Evolutionary conservation across 2,113 vertebrate genomes (phyloP).

Genomic region (Eurystomus gularis): DNA sequence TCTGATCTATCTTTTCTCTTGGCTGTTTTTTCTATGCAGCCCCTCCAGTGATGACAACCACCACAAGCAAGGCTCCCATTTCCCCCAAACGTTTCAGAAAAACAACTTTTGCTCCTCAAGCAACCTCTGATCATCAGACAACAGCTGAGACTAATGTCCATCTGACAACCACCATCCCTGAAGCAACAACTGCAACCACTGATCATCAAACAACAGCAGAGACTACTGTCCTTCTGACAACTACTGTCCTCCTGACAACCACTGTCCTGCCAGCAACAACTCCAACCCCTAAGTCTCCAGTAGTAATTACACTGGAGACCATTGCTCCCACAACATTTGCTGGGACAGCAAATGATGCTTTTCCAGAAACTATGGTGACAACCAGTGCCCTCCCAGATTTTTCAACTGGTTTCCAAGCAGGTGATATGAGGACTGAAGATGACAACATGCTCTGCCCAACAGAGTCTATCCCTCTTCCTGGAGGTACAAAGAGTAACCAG

Average conservation of each 20-base stretch:
- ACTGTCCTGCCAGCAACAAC: rapidly evolving
- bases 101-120: neutral
- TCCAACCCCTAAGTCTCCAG: neutral
- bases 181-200: neutral
- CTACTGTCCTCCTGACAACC: neutral
- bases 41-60: neutral
- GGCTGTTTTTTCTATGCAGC: neutral
- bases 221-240: neutral
- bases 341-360: neutral
- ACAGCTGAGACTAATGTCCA: neutral
- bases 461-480: neutral
- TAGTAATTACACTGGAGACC: neutral
- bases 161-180: neutral
- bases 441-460: rapidly evolving
- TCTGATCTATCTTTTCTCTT: neutral
- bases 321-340: neutral
- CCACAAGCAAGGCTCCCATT: neutral
- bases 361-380: neutral
- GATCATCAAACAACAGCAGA: neutral
- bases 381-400: neutral
- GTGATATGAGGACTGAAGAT: neutral
- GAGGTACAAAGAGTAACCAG: neutral
- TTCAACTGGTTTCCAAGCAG: neutral
- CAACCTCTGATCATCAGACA: neutral
- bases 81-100: neutral